Evolutionary conservation across 2,888 invertebrate genomes (phyloP), one percentile per base, ranked within the genome.

Genomic region (Archips xylosteana): DNA sequence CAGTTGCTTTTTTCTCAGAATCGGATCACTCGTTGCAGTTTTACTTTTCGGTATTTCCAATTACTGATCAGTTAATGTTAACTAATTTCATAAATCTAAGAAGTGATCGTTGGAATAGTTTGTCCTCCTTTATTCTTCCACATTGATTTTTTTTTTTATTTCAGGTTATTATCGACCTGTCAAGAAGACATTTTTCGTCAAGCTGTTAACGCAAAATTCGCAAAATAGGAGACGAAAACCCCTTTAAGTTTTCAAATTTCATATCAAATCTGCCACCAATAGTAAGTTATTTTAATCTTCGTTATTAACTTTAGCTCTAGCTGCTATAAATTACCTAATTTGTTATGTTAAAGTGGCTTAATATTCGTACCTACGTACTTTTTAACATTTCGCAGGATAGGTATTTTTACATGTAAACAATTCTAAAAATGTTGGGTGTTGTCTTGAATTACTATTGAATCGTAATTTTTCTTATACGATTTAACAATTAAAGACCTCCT

Each of bases 171-270:
- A 92, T 91, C 92, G 92, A 94, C 89, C 93, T 93, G 93, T 93
- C 94, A 94, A 90, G 92, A 88, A 87, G 93, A 93, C 93, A 92
- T 93, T 92, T 94, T 91, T 89, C 88, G 86, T 85, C 87, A 86
- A 88, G 86, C 88, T 86, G 92, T 90, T 81, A 84, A 83, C 83
- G 83, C 87, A 91, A 93, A 89, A 86, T 88, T 91, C 89, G 91
- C 94, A 94, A 94, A 94, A 95, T 95, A 94, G 94, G 94, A 92
- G 94, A 94, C 93, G 91, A 90, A 86, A 94, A 94, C 83, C 91
- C 94, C 76, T 95, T 95, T 83, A 94, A 90, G 91, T 95, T 95
- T 84, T 90, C 94, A 80, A 94, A 93, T 89, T 94, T 95, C 81
- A 93, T 95, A 92, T 91, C 94, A 87, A 95, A 92, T 91, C 94